phyloP scores from a whole-genome alignment of 2,888 invertebrate species.

The Xanthia togata region DNA sequence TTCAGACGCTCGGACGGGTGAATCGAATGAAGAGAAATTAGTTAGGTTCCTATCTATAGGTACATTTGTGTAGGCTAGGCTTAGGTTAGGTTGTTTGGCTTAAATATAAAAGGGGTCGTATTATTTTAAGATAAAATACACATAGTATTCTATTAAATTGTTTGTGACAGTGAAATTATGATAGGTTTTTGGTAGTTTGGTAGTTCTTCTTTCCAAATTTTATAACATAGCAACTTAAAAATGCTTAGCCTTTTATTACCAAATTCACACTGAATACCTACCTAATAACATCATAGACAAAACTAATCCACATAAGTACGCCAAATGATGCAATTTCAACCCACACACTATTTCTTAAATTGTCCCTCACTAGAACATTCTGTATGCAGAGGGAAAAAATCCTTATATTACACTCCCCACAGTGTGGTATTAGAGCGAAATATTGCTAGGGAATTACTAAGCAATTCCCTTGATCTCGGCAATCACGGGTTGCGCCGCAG shows the following conservation, averaged over 20 bases:
- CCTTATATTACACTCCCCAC: constrained; percentile 64
- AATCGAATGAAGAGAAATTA: constrained; percentile 10
- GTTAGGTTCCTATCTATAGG: not conserved
- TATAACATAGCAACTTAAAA: not conserved
- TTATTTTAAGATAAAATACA: not conserved
- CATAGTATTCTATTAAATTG: too few species aligned
- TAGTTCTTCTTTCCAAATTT: not conserved
- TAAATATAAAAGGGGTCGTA: not conserved
- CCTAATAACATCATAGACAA: not conserved
- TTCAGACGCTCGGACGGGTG: not conserved
- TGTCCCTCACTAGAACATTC: constrained; percentile 29
- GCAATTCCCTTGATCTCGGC: constrained; percentile 72
- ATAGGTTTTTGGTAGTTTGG: too few species aligned
- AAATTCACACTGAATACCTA: not conserved
- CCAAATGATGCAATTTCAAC: constrained; percentile 12
- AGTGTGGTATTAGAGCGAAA: constrained; percentile 67
- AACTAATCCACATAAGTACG: not conserved
- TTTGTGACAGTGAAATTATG: too few species aligned
- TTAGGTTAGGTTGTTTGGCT: not conserved
- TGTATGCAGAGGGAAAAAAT: constrained; percentile 52
- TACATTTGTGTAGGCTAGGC: not conserved
- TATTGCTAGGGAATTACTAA: constrained; percentile 73
- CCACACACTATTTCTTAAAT: constrained; percentile 44
- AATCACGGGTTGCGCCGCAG: constrained; percentile 65
- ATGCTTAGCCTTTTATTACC: too few species aligned